Evolutionary conservation across 2,888 invertebrate genomes (phyloP).

Genomic region (Timema cristinae): DNA sequence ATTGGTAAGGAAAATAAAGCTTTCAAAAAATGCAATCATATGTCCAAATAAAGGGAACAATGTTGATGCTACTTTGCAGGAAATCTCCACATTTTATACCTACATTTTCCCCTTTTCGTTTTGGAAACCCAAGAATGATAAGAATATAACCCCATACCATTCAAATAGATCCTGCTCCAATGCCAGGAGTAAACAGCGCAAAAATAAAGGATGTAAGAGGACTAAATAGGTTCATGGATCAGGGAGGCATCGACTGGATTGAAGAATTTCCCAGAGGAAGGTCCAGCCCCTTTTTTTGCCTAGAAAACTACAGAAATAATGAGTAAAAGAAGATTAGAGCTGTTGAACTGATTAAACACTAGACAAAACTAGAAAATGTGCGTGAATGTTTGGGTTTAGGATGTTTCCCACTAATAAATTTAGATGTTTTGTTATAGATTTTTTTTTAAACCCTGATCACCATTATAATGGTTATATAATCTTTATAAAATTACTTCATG

Average conservation of each 20-base stretch:
- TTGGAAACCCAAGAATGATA: background rate
- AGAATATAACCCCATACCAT: background rate
- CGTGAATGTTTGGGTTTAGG: background rate
- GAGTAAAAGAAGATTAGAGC: background rate
- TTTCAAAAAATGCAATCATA: slow-evolving; percentile 17
- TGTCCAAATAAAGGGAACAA: background rate
- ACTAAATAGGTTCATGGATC: background rate
- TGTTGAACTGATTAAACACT: background rate
- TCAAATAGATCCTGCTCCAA: slow-evolving; percentile 5
- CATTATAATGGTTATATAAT: background rate
- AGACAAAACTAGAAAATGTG: background rate
- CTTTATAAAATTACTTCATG: background rate
- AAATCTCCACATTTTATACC: background rate
- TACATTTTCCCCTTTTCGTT: background rate
- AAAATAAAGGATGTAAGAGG: background rate
- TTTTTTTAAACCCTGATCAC: too few relatives aligned
- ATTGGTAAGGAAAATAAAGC: too few relatives aligned
- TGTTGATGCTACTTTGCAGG: background rate
- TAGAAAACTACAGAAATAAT: background rate
- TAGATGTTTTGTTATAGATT: background rate
- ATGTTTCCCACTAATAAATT: background rate
- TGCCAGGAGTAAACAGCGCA: background rate
- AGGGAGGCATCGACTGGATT: background rate
- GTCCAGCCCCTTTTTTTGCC: background rate
- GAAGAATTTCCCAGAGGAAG: background rate